phyloP scores from a whole-genome alignment of 2,888 invertebrate species.

The Anticlea derivata region DNA sequence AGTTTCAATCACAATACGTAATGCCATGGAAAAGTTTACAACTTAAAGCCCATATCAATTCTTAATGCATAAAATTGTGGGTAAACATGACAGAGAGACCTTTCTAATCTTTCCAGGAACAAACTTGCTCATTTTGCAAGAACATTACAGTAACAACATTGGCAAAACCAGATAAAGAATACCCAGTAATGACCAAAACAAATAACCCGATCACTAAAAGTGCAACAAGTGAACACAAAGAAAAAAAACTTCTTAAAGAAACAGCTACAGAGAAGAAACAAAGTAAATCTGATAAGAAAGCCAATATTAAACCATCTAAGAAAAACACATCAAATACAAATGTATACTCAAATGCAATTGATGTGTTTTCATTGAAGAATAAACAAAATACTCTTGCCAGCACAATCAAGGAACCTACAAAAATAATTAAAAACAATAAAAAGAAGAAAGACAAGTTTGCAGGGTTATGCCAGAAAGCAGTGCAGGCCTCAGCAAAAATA shows the following conservation, averaged over 20 bases:
- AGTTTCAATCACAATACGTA: no score
- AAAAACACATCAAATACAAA: conserved; percentile 38
- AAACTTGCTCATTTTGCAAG: conserved; percentile 64
- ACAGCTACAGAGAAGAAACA: conserved; percentile 5
- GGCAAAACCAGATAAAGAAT: conserved; percentile 48
- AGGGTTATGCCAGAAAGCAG: conserved; percentile 70
- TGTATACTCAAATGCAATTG: conserved; percentile 64
- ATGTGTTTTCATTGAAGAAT: conserved; percentile 67
- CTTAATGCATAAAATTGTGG: no score
- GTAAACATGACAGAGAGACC: not conserved
- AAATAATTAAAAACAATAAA: conserved; percentile 71
- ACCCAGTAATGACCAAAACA: conserved; percentile 17
- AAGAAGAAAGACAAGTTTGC: conserved; percentile 76
- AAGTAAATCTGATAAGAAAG: conserved; percentile 18
- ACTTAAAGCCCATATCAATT: no score
- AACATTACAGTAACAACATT: conserved; percentile 45
- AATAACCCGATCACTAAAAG: not conserved
- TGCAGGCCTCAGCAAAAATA: conserved; percentile 65
- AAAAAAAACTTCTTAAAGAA: conserved; percentile 12
- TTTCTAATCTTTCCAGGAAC: conserved; percentile 53
- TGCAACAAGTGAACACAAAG: conserved; percentile 7
- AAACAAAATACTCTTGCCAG: conserved; percentile 56
- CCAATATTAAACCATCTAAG: conserved; percentile 8
- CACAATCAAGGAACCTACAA: conserved; percentile 48
- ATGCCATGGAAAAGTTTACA: no score